phyloP scores from a whole-genome alignment of 1,140 invertebrate species.

The Acromyrmex heyeri region DNA sequence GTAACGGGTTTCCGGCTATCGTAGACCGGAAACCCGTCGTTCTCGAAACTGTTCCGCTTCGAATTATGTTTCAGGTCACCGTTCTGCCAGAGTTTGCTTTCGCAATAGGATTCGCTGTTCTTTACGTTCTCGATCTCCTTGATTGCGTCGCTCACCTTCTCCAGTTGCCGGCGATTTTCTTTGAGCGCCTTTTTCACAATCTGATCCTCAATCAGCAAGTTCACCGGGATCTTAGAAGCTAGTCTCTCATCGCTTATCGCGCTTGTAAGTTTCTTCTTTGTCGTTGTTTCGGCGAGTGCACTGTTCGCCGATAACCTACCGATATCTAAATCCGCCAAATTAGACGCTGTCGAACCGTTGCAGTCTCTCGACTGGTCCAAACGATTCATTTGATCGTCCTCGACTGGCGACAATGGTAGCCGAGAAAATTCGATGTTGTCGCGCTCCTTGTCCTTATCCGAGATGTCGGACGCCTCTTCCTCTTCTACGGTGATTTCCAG shows the following conservation, averaged over 20 bases:
- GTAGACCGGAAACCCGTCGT: constrained; percentile 63
- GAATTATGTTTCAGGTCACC: constrained; percentile 74
- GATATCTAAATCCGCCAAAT: not conserved
- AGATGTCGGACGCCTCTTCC: constrained; percentile 78
- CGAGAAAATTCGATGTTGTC: constrained; percentile 59
- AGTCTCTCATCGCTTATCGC: constrained; percentile 60
- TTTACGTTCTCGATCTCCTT: constrained; percentile 85
- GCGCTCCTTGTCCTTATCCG: constrained; percentile 79
- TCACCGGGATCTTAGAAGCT: constrained; percentile 83
- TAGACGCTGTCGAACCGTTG: constrained; percentile 70
- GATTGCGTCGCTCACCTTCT: constrained; percentile 85
- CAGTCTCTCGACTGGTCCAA: constrained; percentile 68
- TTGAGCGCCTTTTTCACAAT: constrained; percentile 85
- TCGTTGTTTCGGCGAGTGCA: constrained; percentile 59
- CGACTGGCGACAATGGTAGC: constrained; percentile 52
- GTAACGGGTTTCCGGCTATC: constrained; percentile 55
- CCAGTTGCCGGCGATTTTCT: constrained; percentile 84
- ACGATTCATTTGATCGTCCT: constrained; percentile 49
- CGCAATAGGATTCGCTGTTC: constrained; percentile 79
- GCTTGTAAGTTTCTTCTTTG: constrained; percentile 19
- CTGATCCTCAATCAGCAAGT: constrained; percentile 84
- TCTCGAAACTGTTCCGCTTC: constrained; percentile 82
- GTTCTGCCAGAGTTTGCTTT: constrained; percentile 76
- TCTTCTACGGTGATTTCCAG: constrained; percentile 80
- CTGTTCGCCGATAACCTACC: constrained; percentile 64